Base-by-base conservation (phyloP, 2,888 invertebrate species). In the Pomacea canaliculata region DNA sequence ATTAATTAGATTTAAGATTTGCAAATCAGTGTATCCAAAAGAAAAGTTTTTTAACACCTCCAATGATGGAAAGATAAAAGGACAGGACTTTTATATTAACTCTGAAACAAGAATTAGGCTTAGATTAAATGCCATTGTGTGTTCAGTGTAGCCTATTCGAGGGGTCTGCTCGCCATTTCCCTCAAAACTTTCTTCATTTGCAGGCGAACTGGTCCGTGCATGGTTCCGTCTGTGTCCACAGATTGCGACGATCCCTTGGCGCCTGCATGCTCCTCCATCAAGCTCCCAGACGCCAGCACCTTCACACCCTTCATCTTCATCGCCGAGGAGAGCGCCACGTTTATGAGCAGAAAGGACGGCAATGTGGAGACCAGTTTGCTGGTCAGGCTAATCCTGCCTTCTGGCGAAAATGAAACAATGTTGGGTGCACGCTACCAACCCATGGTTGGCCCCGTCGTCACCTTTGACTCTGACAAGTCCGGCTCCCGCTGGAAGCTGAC, bases 231-330 rank as follows among this genome's bases (percentile, higher is more conserved):
- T 51, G 18, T 7, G 27, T 37, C 27, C 27, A 10, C 23, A 23
- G n/a, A 19, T 19, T 13, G 51, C 10, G 46, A 37, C 8, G 65
- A 48, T 8, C 16, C 19, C 56, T 18, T 27, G 51, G 56, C 10
- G 69, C n/a, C 2, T 10, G 18, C 9, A 68, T 12, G 10, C 12
- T 13, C 8, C 48, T 48, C 10, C 18, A 23, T 19, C 19, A 48
- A 18, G 49, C 69, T 69, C 16, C 37, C 67, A 0, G 27, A 23
- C 46, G 7, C 63, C 63, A 56, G 8, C 51, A n/a, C 49, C 16
- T 72, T 27, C 49, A 19, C 12, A 4, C 63, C 48, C 27, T 72
- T 72, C 72, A 72, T 65, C 72, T 72, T 72, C 72, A 2, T 51
- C 12, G 48, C 62, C 18, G 65, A 63, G 49, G 72, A 72, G 62